Base-by-base conservation (phyloP, 2,797 vertebrate species). In the Pangasius krempfi region DNA sequence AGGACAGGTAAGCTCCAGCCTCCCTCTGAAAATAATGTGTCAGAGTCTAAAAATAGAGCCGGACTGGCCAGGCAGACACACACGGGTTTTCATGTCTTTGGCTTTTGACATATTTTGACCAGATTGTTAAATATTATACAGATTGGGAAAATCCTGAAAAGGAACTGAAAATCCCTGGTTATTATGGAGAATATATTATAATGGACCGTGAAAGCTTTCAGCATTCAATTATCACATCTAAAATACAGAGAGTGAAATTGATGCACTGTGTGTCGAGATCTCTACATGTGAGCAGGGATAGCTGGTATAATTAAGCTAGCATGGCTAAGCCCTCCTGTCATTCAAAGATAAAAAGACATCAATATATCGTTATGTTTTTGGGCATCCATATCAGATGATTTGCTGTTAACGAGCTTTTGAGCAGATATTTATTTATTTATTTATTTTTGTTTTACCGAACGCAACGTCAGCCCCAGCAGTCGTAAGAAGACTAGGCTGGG, bases 1-100 rank as follows among this genome's bases (percentile, higher is more conserved):
- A 66, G 70, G 88, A 79, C 89, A 91, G 87, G 82, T 91, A 50
- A 87, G 60, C 75, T 87, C 50, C 84, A 64, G 22, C 54, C 47
- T 50, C 50, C 12, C 56, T 64, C 50, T 50, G n/a, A 88, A 75
- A 87, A 80, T 80, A 54, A 87, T 87, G 62, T 66, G 60, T 78
- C 85, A 87, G 10, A 37, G 56, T 85, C 85, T 79, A 84, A 47
- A 84, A 86, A 89, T 88, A 88, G 79, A 80, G 56, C 84, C 62
- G 80, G 84, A 80, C 75, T 86, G 72, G 66, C 70, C 56, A 82
- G 37, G 79, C 86, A 76, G 78, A 84, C 76, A 88, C 62, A 50
- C 86, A 64, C 16, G 7, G 33, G 9, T 66, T 68, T 68, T 79
- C 10, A 88, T 72, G 25, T 66, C 58, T 72, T 86, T 52, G 62